Evolutionary conservation across 2,113 vertebrate genomes (phyloP).

Genomic region (Pavo muticus): DNA sequence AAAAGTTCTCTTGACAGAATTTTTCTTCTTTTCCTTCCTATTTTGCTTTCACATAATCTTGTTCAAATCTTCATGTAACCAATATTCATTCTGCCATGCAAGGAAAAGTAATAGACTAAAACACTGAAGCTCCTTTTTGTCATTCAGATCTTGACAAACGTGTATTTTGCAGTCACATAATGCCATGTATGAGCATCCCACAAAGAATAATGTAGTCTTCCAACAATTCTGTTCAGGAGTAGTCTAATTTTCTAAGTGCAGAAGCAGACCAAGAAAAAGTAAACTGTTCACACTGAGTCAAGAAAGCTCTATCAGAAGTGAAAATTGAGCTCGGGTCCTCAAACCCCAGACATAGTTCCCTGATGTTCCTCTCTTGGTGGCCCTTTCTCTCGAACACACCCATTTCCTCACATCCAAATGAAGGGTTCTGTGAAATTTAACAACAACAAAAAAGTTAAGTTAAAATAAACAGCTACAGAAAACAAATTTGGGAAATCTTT

Average conservation of each 20-base stretch:
- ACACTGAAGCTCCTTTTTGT: neutral
- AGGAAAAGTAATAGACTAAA: neutral
- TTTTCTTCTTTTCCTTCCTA: neutral
- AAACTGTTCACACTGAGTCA: neutral
- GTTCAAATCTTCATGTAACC: neutral
- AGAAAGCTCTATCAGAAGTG: neutral
- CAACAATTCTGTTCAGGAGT: neutral
- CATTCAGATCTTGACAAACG: neutral
- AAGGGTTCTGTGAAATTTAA: neutral
- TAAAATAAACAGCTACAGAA: neutral
- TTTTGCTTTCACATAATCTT: neutral
- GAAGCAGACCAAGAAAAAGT: neutral
- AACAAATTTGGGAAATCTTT: neutral
- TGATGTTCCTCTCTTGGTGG: neutral
- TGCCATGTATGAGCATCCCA: neutral
- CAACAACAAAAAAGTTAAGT: neutral
- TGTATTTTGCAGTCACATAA: neutral
- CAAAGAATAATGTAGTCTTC: neutral
- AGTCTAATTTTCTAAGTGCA: neutral
- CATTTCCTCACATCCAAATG: neutral
- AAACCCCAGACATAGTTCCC: neutral
- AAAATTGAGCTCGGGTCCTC: neutral
- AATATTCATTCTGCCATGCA: neutral
- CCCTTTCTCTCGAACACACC: neutral
- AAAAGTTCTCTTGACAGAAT: neutral